phyloP scores from a whole-genome alignment of 2,888 invertebrate species.

The Chaitophorus viminalis region DNA sequence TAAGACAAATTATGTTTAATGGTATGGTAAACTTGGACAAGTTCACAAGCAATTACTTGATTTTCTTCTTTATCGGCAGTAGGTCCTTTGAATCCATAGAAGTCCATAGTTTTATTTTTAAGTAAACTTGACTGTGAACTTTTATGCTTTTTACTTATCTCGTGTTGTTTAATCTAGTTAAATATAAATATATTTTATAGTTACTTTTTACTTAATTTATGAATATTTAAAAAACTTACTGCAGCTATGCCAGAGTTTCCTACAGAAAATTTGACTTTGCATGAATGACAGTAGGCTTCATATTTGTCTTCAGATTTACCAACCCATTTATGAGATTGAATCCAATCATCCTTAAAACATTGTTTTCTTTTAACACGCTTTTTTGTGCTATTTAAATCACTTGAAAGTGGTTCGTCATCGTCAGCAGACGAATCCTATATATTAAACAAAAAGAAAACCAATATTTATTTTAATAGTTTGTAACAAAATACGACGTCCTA shows the following conservation, averaged over 20 bases:
- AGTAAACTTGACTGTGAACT: constrained; percentile 19
- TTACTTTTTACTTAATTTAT: constrained; percentile 20
- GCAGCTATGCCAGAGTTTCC: constrained; percentile 19
- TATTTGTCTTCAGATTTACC: constrained; percentile 30
- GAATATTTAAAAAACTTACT: constrained; percentile 19
- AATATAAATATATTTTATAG: background rate
- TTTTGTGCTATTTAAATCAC: background rate
- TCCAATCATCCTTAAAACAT: constrained; percentile 32
- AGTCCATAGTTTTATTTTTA: constrained; percentile 29
- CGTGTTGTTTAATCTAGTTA: constrained; percentile 13
- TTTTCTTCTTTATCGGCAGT: constrained; percentile 58
- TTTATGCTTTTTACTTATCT: constrained; percentile 21
- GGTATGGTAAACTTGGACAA: constrained; percentile 64
- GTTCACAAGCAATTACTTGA: constrained; percentile 64
- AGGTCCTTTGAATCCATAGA: constrained; percentile 29
- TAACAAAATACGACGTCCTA: too few species aligned
- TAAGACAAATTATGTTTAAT: constrained; percentile 64
- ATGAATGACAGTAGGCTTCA: constrained; percentile 18
- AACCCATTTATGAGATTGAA: background rate
- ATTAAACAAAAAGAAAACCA: background rate
- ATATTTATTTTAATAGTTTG: too few species aligned
- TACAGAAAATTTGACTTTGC: constrained; percentile 30
- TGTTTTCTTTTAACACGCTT: constrained; percentile 21
- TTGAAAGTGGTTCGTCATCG: constrained; percentile 1
- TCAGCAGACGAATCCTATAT: background rate